A percentile compares a stretch with the other conserved stretches of the same genome.
These are phyloP conservation scores for Branchinecta lindahli DNA, from an alignment of 1,140 invertebrate species.

Conservation along the genomic window DNA sequence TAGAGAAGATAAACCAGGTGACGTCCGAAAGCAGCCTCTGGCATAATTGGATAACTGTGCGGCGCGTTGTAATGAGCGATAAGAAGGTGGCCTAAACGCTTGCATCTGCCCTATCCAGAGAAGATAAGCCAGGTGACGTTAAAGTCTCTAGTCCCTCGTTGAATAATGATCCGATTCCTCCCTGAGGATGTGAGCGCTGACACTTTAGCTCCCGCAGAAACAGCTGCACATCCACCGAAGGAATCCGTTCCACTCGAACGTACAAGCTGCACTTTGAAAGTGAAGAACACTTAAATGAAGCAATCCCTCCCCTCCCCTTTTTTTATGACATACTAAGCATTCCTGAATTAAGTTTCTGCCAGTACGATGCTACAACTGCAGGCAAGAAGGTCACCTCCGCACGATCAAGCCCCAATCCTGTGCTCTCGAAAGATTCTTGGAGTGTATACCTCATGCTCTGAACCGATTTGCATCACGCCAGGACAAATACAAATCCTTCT, in stretches of 20 bases:
- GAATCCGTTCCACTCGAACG: slow-evolving; percentile 4
- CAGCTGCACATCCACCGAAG: not conserved
- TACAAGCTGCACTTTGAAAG: slow-evolving; percentile 8
- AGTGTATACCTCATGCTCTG: too few species aligned
- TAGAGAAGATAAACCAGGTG: not conserved
- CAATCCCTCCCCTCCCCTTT: not conserved
- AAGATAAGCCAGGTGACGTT: slow-evolving; percentile 1
- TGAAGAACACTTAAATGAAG: slow-evolving; percentile 5
- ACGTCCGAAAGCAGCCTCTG: not conserved
- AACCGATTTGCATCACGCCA: too few species aligned
- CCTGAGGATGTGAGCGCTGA: not conserved
- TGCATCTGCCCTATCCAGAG: slow-evolving; percentile 1
- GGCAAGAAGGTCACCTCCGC: not conserved
- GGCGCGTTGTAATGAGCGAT: slow-evolving; percentile 7
- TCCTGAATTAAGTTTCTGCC: slow-evolving; percentile 3
- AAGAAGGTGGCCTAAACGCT: slow-evolving; percentile 7
- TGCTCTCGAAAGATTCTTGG: too few species aligned
- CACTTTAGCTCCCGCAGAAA: not conserved
- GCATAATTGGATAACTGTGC: not conserved
- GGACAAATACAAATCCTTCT: too few species aligned
- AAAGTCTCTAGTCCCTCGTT: slow-evolving; percentile 5
- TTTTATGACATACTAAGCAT: not conserved
- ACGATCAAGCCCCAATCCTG: not conserved
- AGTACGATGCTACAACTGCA: slow-evolving; percentile 1
- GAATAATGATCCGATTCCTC: not conserved